Conservation (phyloP, 2,113 vertebrate species). For the Leptobrachium ailaonicum region DNA sequence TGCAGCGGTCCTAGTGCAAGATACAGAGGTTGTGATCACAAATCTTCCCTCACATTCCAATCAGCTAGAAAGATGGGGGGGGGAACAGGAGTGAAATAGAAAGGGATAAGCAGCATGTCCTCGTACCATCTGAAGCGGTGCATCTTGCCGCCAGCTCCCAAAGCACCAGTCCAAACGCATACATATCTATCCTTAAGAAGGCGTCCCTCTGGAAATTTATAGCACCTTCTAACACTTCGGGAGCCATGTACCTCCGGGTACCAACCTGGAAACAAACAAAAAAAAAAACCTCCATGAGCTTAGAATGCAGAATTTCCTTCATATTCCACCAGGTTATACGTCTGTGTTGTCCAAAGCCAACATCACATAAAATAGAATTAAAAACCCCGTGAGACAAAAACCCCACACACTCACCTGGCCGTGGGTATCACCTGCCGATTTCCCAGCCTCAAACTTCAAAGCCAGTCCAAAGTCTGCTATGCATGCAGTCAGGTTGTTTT, state of each 20-base stretch:
- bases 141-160: slow-evolving; percentile 93
- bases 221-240: slow-evolving; percentile 96
- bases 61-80: too few species aligned
- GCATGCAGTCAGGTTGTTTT: slow-evolving; percentile 90
- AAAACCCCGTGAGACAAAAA: neutral
- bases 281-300: too few species aligned
- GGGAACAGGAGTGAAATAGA: too few species aligned
- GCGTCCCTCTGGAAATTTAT: slow-evolving; percentile 98
- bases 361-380: neutral
- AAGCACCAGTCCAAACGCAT: slow-evolving; percentile 89
- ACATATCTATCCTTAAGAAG: slow-evolving; percentile 97
- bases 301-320: too few species aligned
- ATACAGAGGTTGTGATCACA: too few species aligned
- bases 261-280: slow-evolving; percentile 76
- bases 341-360: too few species aligned
- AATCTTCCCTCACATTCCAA: too few species aligned
- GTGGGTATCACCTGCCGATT: slow-evolving; percentile 94
- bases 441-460: slow-evolving; percentile 94
- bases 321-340: too few species aligned
- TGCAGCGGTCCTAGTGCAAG: too few species aligned
- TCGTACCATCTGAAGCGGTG: slow-evolving; percentile 91
- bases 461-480: slow-evolving; percentile 95
- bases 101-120: too few species aligned
- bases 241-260: slow-evolving; percentile 96
- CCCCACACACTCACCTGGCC: slow-evolving; percentile 81